Base-by-base conservation (phyloP, 2,888 invertebrate species). In the Cantharis flavilabris region DNA sequence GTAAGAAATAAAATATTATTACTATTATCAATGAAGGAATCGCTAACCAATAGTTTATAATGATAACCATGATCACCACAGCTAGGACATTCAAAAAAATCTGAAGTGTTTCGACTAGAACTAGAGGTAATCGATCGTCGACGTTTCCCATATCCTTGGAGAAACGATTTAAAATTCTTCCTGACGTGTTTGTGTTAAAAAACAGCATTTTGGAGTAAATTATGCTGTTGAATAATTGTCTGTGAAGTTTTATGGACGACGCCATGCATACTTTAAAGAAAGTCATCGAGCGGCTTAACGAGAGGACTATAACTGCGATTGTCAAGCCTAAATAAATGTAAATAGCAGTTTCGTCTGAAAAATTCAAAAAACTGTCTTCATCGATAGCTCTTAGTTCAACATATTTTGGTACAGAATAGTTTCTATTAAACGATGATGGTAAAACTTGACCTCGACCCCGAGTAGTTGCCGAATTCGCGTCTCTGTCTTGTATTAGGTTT, bases 141-240 rank as follows among this genome's bases (percentile, higher is more conserved):
- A 92, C 90, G 0, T 90, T 88, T 0, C 91, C 94, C 84, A 93
- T 91, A 84, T 95, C 95, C 85, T 94, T 95, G 0, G 95, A 92
- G 86, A 95, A 95, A 70, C 95, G 89, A 87, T 95, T 95, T 49
- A 95, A 87, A 81, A 95, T 92, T 75, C 87, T 88, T 91, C 95
- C 95, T 76, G 94, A 93, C 0, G 96, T 94, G 89, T 97, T 97
- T 0, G 90, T 92, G 83, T 97, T 95, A 86, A 97, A 98, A 89
- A 98, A 98, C n/a, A 92, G 88, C 91, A 97, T 95, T 0, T 94
- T 93, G 0, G 95, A 92, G 80, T 93, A 90, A 9, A 96, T 89
- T 84, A 97, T 91, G 71, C 93, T 92, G 67, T 91, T 89, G 87
- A 97, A 97, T 96, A 97, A 97, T n/a, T 89, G 90, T 83, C 94